A percentile compares a stretch with the other conserved stretches of the same genome.
These are phyloP conservation scores for Strigamia crassipes DNA, from an alignment of 2,888 invertebrate genomes.

Conservation along the genomic window DNA sequence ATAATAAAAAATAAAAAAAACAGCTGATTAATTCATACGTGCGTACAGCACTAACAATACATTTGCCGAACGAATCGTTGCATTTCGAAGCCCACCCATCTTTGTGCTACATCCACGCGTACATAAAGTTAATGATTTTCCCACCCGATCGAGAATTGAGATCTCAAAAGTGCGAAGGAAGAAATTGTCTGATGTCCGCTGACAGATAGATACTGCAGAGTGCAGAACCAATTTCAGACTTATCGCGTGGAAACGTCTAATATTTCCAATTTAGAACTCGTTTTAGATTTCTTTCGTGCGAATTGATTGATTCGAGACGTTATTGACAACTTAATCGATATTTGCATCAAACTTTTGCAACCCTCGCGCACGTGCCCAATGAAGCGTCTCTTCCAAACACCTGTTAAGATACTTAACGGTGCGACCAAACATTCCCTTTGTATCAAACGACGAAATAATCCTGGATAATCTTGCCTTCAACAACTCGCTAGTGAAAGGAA, in stretches of 20 bases:
- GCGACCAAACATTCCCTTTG: background rate
- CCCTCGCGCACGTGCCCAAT: background rate
- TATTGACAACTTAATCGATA: background rate
- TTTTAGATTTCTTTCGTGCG: background rate
- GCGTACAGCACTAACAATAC: no score
- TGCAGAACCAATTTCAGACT: background rate
- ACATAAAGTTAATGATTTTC: background rate
- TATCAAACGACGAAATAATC: conserved; percentile 42
- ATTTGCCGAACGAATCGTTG: no score
- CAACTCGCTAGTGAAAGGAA: conserved; percentile 15
- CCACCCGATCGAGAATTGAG: background rate
- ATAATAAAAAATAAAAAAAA: no score
- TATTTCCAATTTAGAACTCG: background rate
- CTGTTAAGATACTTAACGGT: conserved; percentile 28
- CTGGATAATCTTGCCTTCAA: conserved; percentile 31
- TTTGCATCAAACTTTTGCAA: background rate
- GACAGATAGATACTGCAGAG: background rate
- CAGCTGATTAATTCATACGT: no score
- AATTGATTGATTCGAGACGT: no score
- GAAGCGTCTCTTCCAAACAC: conserved; percentile 3
- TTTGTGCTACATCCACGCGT: no score
- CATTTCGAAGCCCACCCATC: no score
- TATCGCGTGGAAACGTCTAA: background rate
- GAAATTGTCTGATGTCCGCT: no score
- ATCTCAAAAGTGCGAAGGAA: no score